Conservation (phyloP, 2,888 invertebrate species). For the Drosophila kuntzei region DNA sequence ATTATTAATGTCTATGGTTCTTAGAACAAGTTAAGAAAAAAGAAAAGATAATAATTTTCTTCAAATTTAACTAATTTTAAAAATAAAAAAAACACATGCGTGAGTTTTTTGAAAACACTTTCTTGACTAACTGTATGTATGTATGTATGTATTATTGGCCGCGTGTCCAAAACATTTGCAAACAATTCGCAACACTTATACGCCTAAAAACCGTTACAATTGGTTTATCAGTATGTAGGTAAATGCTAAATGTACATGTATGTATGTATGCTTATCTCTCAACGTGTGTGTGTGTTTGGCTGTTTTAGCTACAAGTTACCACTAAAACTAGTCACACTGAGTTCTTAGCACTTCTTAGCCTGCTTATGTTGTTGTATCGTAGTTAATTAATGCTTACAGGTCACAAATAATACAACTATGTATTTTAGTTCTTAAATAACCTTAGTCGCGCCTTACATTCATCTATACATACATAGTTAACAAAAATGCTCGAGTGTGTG, state of each 20-base stretch:
- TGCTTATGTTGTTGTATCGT: constrained; percentile 47
- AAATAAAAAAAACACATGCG: too few relatives aligned
- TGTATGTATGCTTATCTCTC: constrained; percentile 34
- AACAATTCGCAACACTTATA: constrained; percentile 73
- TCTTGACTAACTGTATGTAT: constrained; percentile 9
- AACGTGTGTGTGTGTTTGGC: constrained; percentile 28
- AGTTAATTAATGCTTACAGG: constrained; percentile 45
- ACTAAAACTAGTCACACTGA: constrained; percentile 47
- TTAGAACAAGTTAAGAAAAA: too few relatives aligned
- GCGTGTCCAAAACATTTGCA: constrained; percentile 31
- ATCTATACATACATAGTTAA: constrained; percentile 56
- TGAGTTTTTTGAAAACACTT: too few relatives aligned
- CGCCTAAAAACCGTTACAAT: constrained; percentile 69
- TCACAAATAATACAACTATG: constrained; percentile 52
- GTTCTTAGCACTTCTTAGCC: constrained; percentile 38
- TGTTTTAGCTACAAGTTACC: constrained; percentile 49
- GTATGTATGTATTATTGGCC: constrained; percentile 24
- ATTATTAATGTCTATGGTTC: too few relatives aligned
- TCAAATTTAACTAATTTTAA: too few relatives aligned
- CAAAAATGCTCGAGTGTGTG: constrained; percentile 24
- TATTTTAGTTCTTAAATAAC: constrained; percentile 57
- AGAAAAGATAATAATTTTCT: too few relatives aligned
- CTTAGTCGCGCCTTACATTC: constrained; percentile 40
- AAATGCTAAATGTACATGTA: constrained; percentile 40
- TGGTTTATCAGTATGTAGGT: constrained; percentile 60